Evolutionary conservation across 2,888 invertebrate genomes (phyloP).

Genomic region (Heliconius ismenius): DNA sequence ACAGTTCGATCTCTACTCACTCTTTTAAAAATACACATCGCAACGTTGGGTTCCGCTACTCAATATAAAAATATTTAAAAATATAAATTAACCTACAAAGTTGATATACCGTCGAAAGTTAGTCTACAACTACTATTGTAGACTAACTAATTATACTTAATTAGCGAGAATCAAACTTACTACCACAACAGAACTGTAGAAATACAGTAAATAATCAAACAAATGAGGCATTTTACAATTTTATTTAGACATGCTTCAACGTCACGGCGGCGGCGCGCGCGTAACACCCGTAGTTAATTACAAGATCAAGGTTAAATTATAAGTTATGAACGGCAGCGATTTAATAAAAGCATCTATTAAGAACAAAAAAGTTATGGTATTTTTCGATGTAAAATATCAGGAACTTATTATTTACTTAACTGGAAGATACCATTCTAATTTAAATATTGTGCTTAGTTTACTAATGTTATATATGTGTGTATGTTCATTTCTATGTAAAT

Average conservation of each 20-base stretch:
- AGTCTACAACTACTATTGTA: not conserved
- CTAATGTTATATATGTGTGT: too few relatives aligned
- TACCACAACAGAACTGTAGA: not conserved
- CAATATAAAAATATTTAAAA: not conserved
- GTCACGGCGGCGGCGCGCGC: constrained; percentile 53
- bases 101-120: not conserved
- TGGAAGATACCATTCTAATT: not conserved
- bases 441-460: not conserved
- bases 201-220: not conserved
- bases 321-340: constrained; percentile 50
- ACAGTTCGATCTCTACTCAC: not conserved
- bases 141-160: not conserved
- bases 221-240: constrained; percentile 21
- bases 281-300: constrained; percentile 48
- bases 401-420: too few relatives aligned
- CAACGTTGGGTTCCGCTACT: too few relatives aligned
- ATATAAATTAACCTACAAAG: not conserved
- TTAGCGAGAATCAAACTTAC: not conserved
- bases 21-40: too few relatives aligned
- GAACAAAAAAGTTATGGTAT: not conserved
- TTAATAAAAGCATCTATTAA: constrained; percentile 2
- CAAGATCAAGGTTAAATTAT: constrained; percentile 68
- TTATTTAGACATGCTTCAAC: constrained; percentile 30
- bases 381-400: too few relatives aligned
- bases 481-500: too few relatives aligned